Conservation (phyloP, 2,888 invertebrate species). For the Epinotia ramella region DNA sequence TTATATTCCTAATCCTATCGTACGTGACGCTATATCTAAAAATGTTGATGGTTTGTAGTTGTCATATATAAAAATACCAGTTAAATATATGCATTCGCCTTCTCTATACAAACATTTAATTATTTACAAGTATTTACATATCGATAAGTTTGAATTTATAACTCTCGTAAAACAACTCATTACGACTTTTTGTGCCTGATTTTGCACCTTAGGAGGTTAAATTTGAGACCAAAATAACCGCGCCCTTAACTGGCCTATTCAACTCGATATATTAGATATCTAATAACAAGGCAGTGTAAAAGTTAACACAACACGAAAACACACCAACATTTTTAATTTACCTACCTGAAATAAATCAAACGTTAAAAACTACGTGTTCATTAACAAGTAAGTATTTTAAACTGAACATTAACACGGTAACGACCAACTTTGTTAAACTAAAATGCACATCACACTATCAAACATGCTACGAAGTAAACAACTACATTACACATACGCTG, state of each 20-base stretch:
- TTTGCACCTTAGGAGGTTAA: constrained; percentile 4
- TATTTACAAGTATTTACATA: constrained; percentile 77
- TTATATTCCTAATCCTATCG: constrained; percentile 22
- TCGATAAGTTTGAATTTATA: constrained; percentile 48
- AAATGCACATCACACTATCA: constrained; percentile 50
- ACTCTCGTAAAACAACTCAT: constrained; percentile 7
- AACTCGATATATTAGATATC: constrained; percentile 47
- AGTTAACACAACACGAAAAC: constrained; percentile 55
- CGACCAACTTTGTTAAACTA: constrained; percentile 46
- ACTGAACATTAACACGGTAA: constrained; percentile 29
- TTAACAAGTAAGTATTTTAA: constrained; percentile 35
- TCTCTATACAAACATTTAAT: constrained; percentile 75
- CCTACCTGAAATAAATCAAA: constrained; percentile 24
- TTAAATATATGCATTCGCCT: constrained; percentile 74
- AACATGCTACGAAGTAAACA: constrained; percentile 50
- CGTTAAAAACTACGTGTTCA: constrained; percentile 22
- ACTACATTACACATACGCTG: constrained; percentile 31
- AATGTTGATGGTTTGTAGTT: constrained; percentile 37
- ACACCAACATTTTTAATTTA: constrained; percentile 49
- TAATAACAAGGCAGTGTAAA: constrained; percentile 60
- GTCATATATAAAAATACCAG: constrained; percentile 75
- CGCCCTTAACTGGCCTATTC: constrained; percentile 44
- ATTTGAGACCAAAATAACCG: constrained; percentile 41
- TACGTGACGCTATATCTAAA: constrained; percentile 37
- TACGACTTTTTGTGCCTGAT: constrained; percentile 34